phyloP scores from a whole-genome alignment of 2,113 vertebrate genomes.

The Poecilia latipinna region DNA sequence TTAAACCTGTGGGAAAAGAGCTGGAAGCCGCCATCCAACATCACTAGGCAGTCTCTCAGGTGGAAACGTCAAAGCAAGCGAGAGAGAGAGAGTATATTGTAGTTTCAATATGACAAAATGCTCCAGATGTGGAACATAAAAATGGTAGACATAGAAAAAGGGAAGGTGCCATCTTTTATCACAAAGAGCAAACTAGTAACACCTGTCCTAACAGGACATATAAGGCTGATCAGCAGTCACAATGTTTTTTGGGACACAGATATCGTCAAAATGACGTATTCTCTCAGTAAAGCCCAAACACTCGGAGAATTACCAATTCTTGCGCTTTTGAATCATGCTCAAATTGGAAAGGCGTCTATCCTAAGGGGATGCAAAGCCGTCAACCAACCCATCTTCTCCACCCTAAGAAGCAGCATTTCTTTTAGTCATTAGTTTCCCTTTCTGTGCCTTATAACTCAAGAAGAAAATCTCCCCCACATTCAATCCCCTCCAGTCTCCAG shows the following conservation, averaged over 20 bases:
- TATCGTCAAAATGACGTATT: not conserved
- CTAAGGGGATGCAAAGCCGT: conserved; percentile 23
- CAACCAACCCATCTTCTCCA: conserved; percentile 38
- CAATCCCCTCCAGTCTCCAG: conserved; percentile 45
- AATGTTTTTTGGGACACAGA: conserved; percentile 37
- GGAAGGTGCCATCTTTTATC: conserved; percentile 33
- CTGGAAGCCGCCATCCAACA: no score
- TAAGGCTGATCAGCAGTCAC: conserved; percentile 29
- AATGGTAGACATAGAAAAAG: conserved; percentile 12
- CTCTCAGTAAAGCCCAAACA: conserved; percentile 15
- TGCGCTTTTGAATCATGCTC: conserved; percentile 30
- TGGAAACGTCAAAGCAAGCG: no score
- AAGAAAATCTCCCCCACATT: conserved; percentile 54
- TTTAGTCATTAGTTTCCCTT: conserved; percentile 41
- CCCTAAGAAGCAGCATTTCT: conserved; percentile 13
- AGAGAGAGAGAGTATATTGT: not conserved
- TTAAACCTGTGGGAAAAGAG: no score
- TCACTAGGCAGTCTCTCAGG: no score
- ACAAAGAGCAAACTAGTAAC: conserved; percentile 33
- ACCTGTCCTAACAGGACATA: conserved; percentile 21
- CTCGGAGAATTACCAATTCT: conserved; percentile 1
- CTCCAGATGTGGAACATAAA: conserved; percentile 24
- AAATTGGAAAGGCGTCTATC: conserved; percentile 16
- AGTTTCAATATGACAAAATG: conserved; percentile 19
- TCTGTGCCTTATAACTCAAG: conserved; percentile 49